Conservation (phyloP, 2,113 vertebrate species). For the Brachionichthys hirsutus region DNA sequence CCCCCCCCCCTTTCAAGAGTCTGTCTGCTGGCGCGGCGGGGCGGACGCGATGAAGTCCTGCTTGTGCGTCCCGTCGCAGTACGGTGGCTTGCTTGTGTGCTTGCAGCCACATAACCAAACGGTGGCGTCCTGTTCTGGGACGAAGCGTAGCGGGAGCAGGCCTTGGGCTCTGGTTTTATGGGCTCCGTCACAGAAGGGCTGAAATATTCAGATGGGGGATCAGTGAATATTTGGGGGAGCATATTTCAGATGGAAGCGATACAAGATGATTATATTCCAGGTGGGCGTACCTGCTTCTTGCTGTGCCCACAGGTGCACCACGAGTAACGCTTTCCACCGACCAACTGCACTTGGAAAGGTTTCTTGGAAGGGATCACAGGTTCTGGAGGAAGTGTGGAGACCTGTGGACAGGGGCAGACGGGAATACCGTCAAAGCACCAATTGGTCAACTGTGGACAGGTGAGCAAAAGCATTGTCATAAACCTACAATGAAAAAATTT, state of each 20-base stretch:
- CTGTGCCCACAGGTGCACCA: slow-evolving; percentile 88
- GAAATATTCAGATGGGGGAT: slow-evolving; percentile 13
- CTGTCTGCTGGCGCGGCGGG: slow-evolving; percentile 4
- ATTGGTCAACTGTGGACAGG: too few species aligned
- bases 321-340: slow-evolving; percentile 78
- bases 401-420: slow-evolving; percentile 11
- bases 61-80: slow-evolving; percentile 84
- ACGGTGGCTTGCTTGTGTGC: slow-evolving; percentile 76
- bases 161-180: slow-evolving; percentile 73
- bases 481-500: too few species aligned
- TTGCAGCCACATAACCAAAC: slow-evolving; percentile 85
- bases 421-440: not conserved
- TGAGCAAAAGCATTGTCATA: too few species aligned
- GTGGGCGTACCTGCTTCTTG: slow-evolving; percentile 78
- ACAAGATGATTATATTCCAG: not conserved
- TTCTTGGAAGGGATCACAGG: slow-evolving; percentile 77
- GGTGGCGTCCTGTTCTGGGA: slow-evolving; percentile 48
- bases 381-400: slow-evolving; percentile 42
- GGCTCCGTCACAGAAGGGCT: slow-evolving; percentile 87
- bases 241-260: accelerated
- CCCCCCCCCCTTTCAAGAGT: slow-evolving; percentile 2
- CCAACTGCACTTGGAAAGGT: slow-evolving; percentile 80
- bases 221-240: not conserved
- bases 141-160: slow-evolving; percentile 78
- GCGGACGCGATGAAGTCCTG: slow-evolving; percentile 60